Evolutionary conservation across 2,888 invertebrate genomes (phyloP), one percentile per base, ranked within the genome.

Genomic region (Cancer borealis): DNA sequence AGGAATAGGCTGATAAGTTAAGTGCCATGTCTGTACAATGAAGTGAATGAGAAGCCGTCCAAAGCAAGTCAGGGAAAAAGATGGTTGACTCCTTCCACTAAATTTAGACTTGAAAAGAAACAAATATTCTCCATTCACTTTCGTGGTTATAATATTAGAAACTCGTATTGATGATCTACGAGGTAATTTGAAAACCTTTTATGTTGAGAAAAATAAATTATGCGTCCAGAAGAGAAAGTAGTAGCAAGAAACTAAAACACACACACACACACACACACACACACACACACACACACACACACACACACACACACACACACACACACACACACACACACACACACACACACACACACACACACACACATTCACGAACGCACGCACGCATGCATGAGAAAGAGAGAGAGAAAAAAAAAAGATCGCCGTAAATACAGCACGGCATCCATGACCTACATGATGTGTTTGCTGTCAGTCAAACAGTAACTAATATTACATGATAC

Each of bases 241-340:
- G 17, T 21, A 84, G 3, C 8, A 12, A 49, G 10, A 49, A 8
- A 49, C 49, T 12, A 8, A 49, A 8, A 49, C 49, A 49, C 49
- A 49, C 49, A 49, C 49, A 49, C 49, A 49, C 49, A 49, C 49
- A 49, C 49, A 49, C 49, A 49, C 49, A 84, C 84, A 84, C 84
- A 84, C 84, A 84, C 84, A 84, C 84, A 84, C 84, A 84, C 84
- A 84, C 84, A 84, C 84, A 84, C 84, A 84, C 84, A 84, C 84
- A 21, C 8, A 84, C 8, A 84, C 10, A 84, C 8, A 84, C 39
- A 84, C 39, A 84, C 39, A 84, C 39, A 84, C 39, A 84, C 39
- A 84, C 39, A 84, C 39, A 84, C 39, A 84, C 39, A 84, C 39
- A 84, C 39, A 84, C 39, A 84, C 39, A 84, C 39, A 73, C n/a